Evolutionary conservation across 2,888 invertebrate genomes (phyloP).

Genomic region (Biston betularia): DNA sequence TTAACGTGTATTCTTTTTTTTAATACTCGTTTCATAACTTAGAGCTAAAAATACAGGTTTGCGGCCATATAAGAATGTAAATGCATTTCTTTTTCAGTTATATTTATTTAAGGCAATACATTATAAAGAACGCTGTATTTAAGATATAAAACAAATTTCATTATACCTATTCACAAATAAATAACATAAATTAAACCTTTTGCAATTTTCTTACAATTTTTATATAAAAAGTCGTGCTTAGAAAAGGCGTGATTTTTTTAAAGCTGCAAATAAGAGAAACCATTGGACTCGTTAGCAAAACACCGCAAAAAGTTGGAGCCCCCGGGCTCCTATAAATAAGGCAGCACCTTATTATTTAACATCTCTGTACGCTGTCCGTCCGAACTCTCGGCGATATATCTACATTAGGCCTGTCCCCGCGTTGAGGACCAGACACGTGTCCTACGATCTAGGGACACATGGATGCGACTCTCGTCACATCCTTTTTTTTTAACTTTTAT

Average conservation of each 20-base stretch:
- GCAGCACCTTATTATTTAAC: slow-evolving; percentile 72
- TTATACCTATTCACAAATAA: too few species aligned
- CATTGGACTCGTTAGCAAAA: slow-evolving; percentile 6
- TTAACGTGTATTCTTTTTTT: too few species aligned
- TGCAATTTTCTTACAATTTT: too few species aligned
- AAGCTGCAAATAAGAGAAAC: background rate
- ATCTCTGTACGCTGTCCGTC: slow-evolving; percentile 74
- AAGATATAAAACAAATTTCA: too few species aligned
- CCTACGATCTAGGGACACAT: slow-evolving; percentile 39
- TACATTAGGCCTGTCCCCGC: slow-evolving; percentile 81
- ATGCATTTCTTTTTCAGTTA: too few species aligned
- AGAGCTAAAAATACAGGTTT: too few species aligned
- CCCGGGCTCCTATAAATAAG: slow-evolving; percentile 49
- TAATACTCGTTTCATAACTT: too few species aligned
- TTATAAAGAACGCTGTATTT: too few species aligned
- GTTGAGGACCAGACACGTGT: slow-evolving; percentile 63
- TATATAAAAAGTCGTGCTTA: too few species aligned
- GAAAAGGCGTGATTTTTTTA: background rate
- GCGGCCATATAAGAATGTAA: too few species aligned
- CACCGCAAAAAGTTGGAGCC: slow-evolving; percentile 23
- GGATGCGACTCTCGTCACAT: slow-evolving; percentile 48
- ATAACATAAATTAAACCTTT: too few species aligned
- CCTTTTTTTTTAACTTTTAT: background rate
- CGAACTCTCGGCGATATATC: slow-evolving; percentile 81
- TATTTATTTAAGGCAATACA: too few species aligned